Evolutionary conservation across 2,113 vertebrate genomes (phyloP), one percentile per base, ranked within the genome.

Genomic region (Capreolus pygargus): DNA sequence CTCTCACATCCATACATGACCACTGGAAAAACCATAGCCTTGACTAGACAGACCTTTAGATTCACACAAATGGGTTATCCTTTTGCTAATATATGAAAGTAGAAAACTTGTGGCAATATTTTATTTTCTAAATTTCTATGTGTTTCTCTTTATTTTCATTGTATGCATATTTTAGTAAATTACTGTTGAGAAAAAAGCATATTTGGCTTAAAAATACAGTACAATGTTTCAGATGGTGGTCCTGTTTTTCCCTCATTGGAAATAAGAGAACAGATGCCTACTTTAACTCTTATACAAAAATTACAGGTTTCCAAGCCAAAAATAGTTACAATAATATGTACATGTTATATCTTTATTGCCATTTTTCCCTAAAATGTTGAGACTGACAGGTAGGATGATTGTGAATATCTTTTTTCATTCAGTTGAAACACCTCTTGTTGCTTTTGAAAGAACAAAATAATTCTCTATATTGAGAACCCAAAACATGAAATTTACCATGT

Each of bases 201-300:
- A 50, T 91, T 58, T 74, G 45, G 55, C 97, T 88, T 70, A 28
- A 89, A 96, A 86, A 70, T 74, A 92, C 13, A 43, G 76, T 92
- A 3, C 97, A 92, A 15, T 27, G 43, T 96, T 97, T 96, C 36
- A 82, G 54, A 61, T 47, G 43, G 15, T 88, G 93, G 57, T 23
- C 0, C 82, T 70, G 14, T 70, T 97, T 97, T 95, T 81, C 23
- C 45, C 33, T 95, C 64, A 78, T 6, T 96, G 43, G 11, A 97
- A 93, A 89, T 87, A 97, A 95, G n/a, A 67, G 19, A 94, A 91
- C 30, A 92, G 55, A 74, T 82, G 14, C 10, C 97, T 2, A 86
- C 39, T 97, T 86, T 64, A 98, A 78, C n/a, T 89, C 39, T 96
- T 93, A 55, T 83, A 94, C 14, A 43, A 64, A 98, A 98, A 97